A percentile compares a stretch with the other conserved stretches of the same genome.
Evolutionary conservation across 1,140 invertebrate genomes (phyloP).

Genomic region (Trachymyrmex septentrionalis): DNA sequence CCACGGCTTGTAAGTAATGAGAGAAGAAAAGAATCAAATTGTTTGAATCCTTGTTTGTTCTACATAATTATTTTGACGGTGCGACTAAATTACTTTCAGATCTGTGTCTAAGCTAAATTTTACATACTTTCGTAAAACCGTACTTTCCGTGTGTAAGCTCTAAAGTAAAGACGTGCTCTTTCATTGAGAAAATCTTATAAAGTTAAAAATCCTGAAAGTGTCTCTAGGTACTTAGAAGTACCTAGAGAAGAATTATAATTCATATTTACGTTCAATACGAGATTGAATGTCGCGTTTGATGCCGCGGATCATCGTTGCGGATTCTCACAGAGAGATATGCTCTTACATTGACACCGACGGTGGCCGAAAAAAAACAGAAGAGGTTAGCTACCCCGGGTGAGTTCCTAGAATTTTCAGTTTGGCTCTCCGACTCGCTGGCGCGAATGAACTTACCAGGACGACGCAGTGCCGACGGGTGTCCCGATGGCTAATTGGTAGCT

Average conservation of each 20-base stretch:
- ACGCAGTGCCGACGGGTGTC: slow-evolving; percentile 67
- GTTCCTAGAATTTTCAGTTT: slow-evolving; percentile 66
- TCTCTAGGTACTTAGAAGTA: neutral
- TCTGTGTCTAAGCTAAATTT: too few relatives aligned
- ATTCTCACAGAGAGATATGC: neutral
- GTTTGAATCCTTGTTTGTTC: too few relatives aligned
- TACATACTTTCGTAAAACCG: too few relatives aligned
- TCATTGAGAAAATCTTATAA: too few relatives aligned
- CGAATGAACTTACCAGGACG: slow-evolving; percentile 62
- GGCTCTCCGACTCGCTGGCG: slow-evolving; percentile 10
- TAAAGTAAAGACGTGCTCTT: too few relatives aligned
- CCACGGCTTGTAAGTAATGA: neutral
- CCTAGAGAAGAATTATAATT: neutral
- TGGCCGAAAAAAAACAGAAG: neutral
- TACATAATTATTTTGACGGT: too few relatives aligned
- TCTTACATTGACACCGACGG: neutral
- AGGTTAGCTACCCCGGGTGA: too few relatives aligned
- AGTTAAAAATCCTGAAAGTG: neutral
- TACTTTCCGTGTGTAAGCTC: too few relatives aligned
- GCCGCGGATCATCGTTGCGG: neutral
- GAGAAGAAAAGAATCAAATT: too few relatives aligned
- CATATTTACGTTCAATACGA: neutral
- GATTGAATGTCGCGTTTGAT: neutral
- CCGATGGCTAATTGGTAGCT: slow-evolving; percentile 77
- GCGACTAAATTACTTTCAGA: too few relatives aligned